These are phyloP conservation scores for Mythimna ferrago DNA, from an alignment of 2,888 invertebrate species.

Conservation along the genomic window DNA sequence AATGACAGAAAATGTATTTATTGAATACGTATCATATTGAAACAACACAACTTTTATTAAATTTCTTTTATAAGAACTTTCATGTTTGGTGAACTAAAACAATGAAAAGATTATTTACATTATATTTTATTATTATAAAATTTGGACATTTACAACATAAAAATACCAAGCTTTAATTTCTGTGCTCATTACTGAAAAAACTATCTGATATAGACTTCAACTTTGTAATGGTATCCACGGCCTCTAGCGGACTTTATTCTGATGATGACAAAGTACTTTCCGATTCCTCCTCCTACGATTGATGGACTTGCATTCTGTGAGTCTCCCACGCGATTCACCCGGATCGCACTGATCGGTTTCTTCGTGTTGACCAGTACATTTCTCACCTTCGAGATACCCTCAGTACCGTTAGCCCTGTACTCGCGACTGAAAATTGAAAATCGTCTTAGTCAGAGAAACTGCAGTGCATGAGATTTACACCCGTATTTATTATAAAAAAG, in stretches of 20 bases:
- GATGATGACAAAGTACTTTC: constrained; percentile 3
- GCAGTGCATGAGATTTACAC: background rate
- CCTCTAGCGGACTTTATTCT: constrained; percentile 18
- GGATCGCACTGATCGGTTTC: background rate
- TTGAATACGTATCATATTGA: too few relatives aligned
- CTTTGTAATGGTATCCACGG: constrained; percentile 16
- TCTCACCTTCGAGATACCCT: background rate
- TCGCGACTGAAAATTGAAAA: background rate
- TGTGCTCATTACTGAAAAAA: too few relatives aligned
- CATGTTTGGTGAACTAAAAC: too few relatives aligned
- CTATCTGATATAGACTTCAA: constrained; percentile 3
- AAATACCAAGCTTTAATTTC: too few relatives aligned
- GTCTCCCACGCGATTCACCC: background rate
- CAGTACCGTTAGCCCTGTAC: background rate
- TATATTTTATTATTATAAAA: too few relatives aligned
- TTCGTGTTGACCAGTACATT: background rate
- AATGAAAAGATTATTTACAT: too few relatives aligned
- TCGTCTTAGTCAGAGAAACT: background rate
- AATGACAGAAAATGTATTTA: too few relatives aligned
- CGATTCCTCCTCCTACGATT: constrained; percentile 5
- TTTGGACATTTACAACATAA: too few relatives aligned
- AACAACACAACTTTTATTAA: too few relatives aligned
- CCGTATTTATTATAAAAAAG: too few relatives aligned
- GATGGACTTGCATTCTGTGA: background rate
- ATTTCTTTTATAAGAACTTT: too few relatives aligned